These are phyloP conservation scores for Lydus trimaculatus DNA, from an alignment of 2,888 invertebrate genomes.

Conservation along the genomic window DNA sequence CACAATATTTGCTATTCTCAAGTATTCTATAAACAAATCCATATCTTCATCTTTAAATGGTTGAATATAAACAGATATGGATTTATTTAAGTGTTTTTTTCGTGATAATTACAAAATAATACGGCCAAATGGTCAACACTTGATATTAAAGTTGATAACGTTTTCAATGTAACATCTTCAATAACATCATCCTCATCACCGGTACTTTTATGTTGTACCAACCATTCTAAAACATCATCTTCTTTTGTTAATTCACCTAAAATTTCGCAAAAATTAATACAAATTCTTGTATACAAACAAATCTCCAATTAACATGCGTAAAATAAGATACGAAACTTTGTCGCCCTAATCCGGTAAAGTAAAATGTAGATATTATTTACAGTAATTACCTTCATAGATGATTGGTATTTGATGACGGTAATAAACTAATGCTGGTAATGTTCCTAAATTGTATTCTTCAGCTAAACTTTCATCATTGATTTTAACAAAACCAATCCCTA, in stretches of 20 bases:
- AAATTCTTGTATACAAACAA: too few species aligned
- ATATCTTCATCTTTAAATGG: too few species aligned
- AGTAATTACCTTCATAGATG: slow-evolving; percentile 92
- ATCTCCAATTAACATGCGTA: too few species aligned
- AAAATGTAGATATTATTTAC: too few species aligned
- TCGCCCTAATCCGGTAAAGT: too few species aligned
- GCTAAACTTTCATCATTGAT: slow-evolving; percentile 91
- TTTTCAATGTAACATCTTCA: slow-evolving; percentile 92
- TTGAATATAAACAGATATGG: too few species aligned
- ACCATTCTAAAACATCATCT: slow-evolving; percentile 92
- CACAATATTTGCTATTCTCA: too few species aligned
- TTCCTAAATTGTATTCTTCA: slow-evolving; percentile 91
- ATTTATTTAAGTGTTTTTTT: too few species aligned
- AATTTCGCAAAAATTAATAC: slow-evolving; percentile 31
- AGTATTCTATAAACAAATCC: too few species aligned
- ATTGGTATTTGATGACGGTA: slow-evolving; percentile 94
- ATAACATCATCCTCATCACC: slow-evolving; percentile 94
- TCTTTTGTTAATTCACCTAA: slow-evolving; percentile 87
- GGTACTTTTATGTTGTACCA: slow-evolving; percentile 91
- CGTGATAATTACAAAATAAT: slow-evolving; percentile 79
- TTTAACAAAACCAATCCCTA: slow-evolving; percentile 94
- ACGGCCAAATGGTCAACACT: slow-evolving; percentile 92
- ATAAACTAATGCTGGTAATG: slow-evolving; percentile 88
- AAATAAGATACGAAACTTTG: too few species aligned
- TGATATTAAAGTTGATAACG: slow-evolving; percentile 84